These are phyloP conservation scores for Balaeniceps rex DNA, from an alignment of 2,113 vertebrate genomes.

Conservation along the genomic window DNA sequence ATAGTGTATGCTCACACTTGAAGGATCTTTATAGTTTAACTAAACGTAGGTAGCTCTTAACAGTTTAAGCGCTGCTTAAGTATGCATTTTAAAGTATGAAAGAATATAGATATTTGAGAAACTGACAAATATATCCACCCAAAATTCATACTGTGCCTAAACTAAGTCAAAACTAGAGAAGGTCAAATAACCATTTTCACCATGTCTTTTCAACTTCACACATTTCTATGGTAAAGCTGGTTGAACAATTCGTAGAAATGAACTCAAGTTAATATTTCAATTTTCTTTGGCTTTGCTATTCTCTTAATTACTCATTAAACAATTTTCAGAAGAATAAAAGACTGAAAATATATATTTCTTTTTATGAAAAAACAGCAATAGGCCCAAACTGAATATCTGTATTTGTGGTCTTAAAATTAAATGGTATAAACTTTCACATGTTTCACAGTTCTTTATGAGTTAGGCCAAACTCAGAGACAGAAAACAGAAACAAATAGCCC, in stretches of 20 bases:
- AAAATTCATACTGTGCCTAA: not conserved
- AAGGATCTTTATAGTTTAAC: not conserved
- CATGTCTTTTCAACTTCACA: not conserved
- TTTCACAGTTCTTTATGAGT: not conserved
- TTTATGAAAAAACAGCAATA: not conserved
- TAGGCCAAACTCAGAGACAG: not conserved
- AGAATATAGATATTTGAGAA: not conserved
- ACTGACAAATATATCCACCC: not conserved
- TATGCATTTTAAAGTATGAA: not conserved
- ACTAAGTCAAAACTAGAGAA: not conserved
- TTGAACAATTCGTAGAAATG: not conserved
- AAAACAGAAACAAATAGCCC: not conserved
- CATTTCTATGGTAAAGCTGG: not conserved
- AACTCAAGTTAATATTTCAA: not conserved
- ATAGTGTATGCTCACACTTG: not conserved
- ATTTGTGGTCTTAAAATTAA: not conserved
- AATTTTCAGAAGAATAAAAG: not conserved
- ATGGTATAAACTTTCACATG: fast-evolving
- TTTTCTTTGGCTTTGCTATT: not conserved
- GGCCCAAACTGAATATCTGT: not conserved
- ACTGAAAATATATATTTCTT: not conserved
- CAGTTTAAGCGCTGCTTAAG: not conserved
- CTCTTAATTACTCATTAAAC: not conserved
- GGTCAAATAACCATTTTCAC: not conserved
- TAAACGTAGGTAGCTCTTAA: fast-evolving